Evolutionary conservation across 2,888 invertebrate genomes (phyloP), one percentile per base, ranked within the genome.

Genomic region (Tetanocera ferruginea): DNA sequence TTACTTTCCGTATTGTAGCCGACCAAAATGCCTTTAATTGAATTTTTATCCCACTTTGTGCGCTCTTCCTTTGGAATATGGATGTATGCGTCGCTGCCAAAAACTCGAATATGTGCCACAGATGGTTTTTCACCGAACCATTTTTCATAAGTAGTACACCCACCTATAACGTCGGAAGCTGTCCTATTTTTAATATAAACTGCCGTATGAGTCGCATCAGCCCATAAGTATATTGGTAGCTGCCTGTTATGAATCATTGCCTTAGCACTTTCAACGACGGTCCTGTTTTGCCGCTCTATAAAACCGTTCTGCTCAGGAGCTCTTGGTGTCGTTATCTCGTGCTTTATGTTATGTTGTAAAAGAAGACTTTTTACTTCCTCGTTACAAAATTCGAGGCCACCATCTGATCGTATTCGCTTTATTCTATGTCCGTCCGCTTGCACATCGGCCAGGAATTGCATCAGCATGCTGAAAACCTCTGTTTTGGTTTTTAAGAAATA

Each of bases 361-460:
- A 79, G 62, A 72, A 75, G 77, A 28, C 57, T 43, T 2, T 55
- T 37, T 19, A 78, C 51, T 9, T 62, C 49, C 23, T 80, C 76
- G 31, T 81, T 81, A 17, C 80, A 78, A 66, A 80, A 80, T 60
- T 80, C 75, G 11, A 78, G 31, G 17, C 79, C 78, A 43, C 78
- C 71, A 74, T 81, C 79, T 17, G 76, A 73, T 76, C 79, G 55
- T 11, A 81, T 49, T 25, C 76, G 49, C 57, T 52, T 80, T 57
- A 80, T 76, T 25, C 28, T 67, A 43, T 78, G 80, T 3, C 79
- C 78, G 72, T 76, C 66, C 49, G 78, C 71, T 73, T 78, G 62
- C 64, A 76, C 75, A 34, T 78, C 79, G 28, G 67, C 67, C n/a
- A 51, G 55, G 55, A 79, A 80, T 49, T 80, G 73, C 76, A 69